Evolutionary conservation across 2,888 invertebrate genomes (phyloP), one percentile per base, ranked within the genome.

Genomic region (Loripinus fragilis): DNA sequence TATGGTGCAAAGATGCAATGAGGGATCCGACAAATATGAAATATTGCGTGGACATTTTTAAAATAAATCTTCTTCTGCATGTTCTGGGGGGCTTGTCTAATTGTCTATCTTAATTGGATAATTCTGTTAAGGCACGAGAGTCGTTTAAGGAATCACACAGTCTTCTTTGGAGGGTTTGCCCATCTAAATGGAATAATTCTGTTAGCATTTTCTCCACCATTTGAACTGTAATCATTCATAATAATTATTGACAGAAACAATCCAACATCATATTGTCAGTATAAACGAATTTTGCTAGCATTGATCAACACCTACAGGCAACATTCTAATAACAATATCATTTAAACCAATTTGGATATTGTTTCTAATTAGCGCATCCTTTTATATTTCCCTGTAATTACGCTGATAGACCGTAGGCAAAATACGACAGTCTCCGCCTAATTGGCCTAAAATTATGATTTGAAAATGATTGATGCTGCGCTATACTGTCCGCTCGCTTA

Each of bases 291-390:
- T 60, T 60, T 33, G 33, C 60, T 33, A 33, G 17, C 60, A 60
- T 28, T 60, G 33, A 60, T 33, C 5, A n/a, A 12, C 33, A 60
- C 23, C 60, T 60, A 60, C 33, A 60, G 60, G 60, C 60, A 15
- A 60, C 30, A 60, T 33, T 60, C 33, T 60, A 60, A 60, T 60
- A 60, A 33, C 60, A 60, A 60, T 60, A 60, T 60, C 60, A 60
- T 60, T 60, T 60, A 60, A 60, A 60, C 60, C 60, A 60, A 60
- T 60, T 60, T 60, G 33, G 60, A 60, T 60, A 60, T 60, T 60
- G 60, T 60, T 60, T 60, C 60, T 60, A 60, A 60, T 60, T 60
- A 60, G 60, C 60, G 33, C 60, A 60, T 60, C 60, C 25, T 60
- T 60, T 33, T 28, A 60, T 60, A 8, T 60, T 60, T 60, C 60